phyloP scores from a whole-genome alignment of 2,888 invertebrate genomes.

The Sympetrum striolatum region DNA sequence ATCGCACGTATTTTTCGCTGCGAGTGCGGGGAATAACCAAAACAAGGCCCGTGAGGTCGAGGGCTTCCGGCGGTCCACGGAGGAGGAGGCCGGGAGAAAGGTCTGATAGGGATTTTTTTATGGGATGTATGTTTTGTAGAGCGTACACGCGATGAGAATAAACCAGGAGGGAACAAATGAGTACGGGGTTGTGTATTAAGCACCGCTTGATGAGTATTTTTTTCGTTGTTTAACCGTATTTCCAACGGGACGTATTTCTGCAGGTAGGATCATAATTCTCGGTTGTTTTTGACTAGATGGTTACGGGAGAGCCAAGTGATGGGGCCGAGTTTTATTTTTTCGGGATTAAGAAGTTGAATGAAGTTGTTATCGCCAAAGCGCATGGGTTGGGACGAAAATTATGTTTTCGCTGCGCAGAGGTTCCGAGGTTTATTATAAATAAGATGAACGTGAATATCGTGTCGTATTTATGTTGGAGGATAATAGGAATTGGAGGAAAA shows the following conservation, averaged over 20 bases:
- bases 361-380: neutral
- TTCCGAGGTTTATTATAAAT: too few relatives aligned
- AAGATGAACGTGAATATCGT: too few relatives aligned
- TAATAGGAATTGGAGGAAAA: too few relatives aligned
- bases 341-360: neutral
- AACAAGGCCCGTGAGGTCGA: neutral
- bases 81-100: neutral
- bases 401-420: too few relatives aligned
- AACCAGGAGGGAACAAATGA: neutral
- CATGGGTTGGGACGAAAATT: neutral
- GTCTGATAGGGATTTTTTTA: neutral
- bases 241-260: neutral
- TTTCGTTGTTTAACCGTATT: conserved; percentile 5
- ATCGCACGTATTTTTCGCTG: neutral
- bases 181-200: conserved; percentile 2
- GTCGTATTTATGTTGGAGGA: too few relatives aligned
- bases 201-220: neutral
- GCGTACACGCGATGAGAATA: neutral
- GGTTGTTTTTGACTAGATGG: neutral
- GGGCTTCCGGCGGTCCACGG: neutral
- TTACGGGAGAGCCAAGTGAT: neutral
- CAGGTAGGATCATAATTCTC: neutral
- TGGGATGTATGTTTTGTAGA: neutral
- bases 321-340: neutral
- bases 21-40: neutral